Percentiles rank a stretch among this genome's conserved stretches.
These are phyloP conservation scores for Drosophila carrolli DNA, from an alignment of 1,140 invertebrate species.

Conservation along the genomic window DNA sequence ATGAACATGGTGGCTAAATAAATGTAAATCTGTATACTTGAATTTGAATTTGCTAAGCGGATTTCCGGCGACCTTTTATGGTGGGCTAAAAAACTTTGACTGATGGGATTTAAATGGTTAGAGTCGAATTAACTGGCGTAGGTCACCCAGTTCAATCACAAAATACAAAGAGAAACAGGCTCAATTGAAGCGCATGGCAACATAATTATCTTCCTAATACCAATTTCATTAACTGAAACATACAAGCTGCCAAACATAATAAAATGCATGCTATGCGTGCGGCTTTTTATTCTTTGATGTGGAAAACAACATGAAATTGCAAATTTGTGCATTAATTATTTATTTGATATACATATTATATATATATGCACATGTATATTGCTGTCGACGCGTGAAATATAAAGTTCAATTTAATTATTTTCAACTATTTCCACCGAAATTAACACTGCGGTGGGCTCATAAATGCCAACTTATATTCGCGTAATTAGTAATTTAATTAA, in stretches of 20 bases:
- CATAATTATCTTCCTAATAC: constrained; percentile 37
- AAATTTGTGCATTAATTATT: constrained; percentile 24
- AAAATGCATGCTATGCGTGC: not conserved
- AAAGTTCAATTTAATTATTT: constrained; percentile 63
- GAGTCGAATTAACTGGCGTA: not conserved
- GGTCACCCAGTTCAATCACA: not conserved
- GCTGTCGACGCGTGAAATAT: not conserved
- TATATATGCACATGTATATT: constrained; percentile 5
- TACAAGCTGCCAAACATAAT: constrained; percentile 8
- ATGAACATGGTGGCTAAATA: constrained; percentile 52
- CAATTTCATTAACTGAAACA: constrained; percentile 38
- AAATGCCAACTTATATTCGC: constrained; percentile 44
- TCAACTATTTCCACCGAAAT: constrained; percentile 42
- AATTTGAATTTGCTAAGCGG: constrained; percentile 20
- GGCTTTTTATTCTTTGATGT: constrained; percentile 24
- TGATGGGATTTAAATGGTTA: not conserved
- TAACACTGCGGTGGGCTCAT: constrained; percentile 57
- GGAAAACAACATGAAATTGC: constrained; percentile 36
- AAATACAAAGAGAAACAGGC: not conserved
- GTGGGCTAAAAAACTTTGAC: not conserved
- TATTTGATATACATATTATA: not conserved
- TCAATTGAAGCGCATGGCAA: not conserved
- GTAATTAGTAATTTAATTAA: constrained; percentile 77
- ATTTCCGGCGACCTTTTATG: not conserved
- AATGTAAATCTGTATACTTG: constrained; percentile 12